phyloP scores from a whole-genome alignment of 2,113 vertebrate genomes.

The Chloroceryle aenea region DNA sequence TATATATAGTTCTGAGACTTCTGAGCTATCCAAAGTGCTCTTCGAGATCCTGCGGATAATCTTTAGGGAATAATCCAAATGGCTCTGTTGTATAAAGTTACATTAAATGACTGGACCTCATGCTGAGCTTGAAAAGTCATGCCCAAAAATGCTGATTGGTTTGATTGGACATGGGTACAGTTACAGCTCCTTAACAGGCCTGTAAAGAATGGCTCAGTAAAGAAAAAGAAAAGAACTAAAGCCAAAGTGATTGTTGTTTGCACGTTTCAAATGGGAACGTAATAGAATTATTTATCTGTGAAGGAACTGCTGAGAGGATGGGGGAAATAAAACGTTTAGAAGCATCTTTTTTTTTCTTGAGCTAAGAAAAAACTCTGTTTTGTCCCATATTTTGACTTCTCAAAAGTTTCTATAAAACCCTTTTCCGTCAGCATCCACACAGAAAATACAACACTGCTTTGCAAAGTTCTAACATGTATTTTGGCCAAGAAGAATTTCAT shows the following conservation, averaged over 20 bases:
- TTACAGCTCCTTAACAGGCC: not conserved
- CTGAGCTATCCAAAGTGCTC: slow-evolving; percentile 20
- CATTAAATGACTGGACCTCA: not conserved
- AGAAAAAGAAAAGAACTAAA: not conserved
- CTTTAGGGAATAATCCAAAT: slow-evolving; percentile 37
- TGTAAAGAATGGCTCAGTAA: not conserved
- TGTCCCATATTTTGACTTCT: not conserved
- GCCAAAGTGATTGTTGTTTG: not conserved
- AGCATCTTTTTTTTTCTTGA: not conserved
- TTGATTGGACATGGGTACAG: not conserved
- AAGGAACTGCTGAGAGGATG: not conserved
- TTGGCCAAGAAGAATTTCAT: not conserved
- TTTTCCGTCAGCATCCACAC: not conserved
- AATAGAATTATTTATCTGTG: slow-evolving; percentile 7
- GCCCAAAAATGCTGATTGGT: not conserved
- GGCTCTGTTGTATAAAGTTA: not conserved
- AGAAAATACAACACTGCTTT: not conserved
- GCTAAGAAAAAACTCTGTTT: not conserved
- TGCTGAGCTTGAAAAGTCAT: slow-evolving; percentile 7
- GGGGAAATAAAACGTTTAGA: not conserved
- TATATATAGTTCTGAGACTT: not conserved
- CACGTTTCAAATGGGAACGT: not conserved
- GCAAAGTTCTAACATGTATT: fast-evolving
- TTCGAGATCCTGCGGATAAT: slow-evolving; percentile 34
- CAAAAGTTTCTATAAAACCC: not conserved